Evolutionary conservation across 2,888 invertebrate genomes (phyloP), one percentile per base, ranked within the genome.

Genomic region (Agrotis segetum): DNA sequence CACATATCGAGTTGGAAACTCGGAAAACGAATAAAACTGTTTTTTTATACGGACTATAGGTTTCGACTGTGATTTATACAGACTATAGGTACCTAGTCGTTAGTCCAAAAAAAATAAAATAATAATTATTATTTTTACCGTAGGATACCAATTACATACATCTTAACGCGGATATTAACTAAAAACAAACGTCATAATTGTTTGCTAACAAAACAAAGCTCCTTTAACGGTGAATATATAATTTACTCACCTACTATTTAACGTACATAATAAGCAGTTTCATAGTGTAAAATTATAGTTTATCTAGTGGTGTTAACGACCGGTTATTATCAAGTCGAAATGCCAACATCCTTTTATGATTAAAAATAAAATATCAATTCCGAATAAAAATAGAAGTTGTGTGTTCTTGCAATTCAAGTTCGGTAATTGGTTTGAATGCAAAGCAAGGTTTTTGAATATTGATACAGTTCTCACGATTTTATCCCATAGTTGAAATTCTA

Each of bases 231-330:
- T 17, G 9, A 64, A 47, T 13, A 24, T 60, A 17, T 67, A 66
- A 77, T 77, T 67, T 65, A 44, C 29, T 65, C 17, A 64, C 14
- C 6, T 11, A 14, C 9, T 67, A 40, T 44, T 59, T 70, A 56
- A 59, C 52, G 14, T 14, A 70, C 52, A 29, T 81, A 70, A 70
- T 74, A 70, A 67, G 62, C 67, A 74, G 55, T 59, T 62, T 7
- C 14, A 1, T 47, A 17, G 34, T 66, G 47, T 67, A 3, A 70
- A 74, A 78, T 69, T 74, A 81, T 64, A 52, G 61, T 47, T 55
- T 66, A 56, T 59, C 53, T 49, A 53, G 52, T 49, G 17, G 67
- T 29, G 63, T 46, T 74, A 71, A 67, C 21, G 44, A 64, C 24
- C 16, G 16, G 60, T 46, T 69, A 64, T 65, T 66, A 74, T 62